Percentiles rank a stretch among this genome's conserved stretches.
phyloP scores from a whole-genome alignment of 2,113 vertebrate genomes.

The Prochilodus magdalenae region DNA sequence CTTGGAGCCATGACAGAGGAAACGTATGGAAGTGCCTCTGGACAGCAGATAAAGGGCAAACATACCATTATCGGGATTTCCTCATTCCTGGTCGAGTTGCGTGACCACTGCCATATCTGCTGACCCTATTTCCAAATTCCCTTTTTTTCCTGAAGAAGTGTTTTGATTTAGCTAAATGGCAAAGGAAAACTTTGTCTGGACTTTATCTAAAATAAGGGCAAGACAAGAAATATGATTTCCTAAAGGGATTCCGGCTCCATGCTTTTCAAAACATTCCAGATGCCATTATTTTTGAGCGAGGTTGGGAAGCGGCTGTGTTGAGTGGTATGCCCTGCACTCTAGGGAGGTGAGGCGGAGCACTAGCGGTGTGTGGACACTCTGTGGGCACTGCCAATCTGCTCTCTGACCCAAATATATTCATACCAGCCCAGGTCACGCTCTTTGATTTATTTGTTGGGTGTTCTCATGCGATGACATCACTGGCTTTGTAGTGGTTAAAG shows the following conservation, averaged over 20 bases:
- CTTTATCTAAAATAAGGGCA: background rate
- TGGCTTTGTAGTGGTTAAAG: background rate
- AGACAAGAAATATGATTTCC: background rate
- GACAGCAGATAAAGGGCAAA: background rate
- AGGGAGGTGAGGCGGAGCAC: background rate
- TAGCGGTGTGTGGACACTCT: background rate
- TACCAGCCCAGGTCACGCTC: background rate
- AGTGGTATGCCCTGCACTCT: background rate
- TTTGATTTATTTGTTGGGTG: background rate
- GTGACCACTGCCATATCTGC: constrained; percentile 4
- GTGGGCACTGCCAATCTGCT: constrained; percentile 8
- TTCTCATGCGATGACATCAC: background rate
- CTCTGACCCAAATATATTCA: background rate
- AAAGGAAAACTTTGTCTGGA: constrained; percentile 5
- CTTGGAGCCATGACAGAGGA: background rate
- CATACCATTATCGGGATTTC: background rate
- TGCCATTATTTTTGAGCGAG: constrained; percentile 2
- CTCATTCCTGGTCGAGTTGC: background rate
- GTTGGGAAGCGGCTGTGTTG: background rate
- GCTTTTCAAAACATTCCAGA: constrained; percentile 6
- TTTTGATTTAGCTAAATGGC: constrained; percentile 6
- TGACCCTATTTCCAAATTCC: background rate
- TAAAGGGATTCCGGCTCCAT: constrained; percentile 1
- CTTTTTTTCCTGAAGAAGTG: background rate
- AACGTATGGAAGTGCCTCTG: background rate